Base-by-base conservation (phyloP, 2,888 invertebrate species). In the Leptura quadrifasciata region DNA sequence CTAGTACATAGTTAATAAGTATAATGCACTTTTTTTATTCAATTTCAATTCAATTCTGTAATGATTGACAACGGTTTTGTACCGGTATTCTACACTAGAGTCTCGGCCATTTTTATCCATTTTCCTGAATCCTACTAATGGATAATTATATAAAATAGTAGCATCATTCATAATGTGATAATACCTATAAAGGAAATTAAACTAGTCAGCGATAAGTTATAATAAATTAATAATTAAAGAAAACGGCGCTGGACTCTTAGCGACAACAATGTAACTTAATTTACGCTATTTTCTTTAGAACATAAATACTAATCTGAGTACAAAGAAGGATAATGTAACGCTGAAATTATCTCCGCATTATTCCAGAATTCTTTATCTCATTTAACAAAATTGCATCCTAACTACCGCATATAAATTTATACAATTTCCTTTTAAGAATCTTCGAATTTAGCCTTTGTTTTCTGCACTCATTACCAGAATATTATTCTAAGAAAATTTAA, bases 401-500 rank as follows among this genome's bases (percentile, higher is more conserved):
- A 47, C 47, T 15, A 47, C 47, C 47, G n/a, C 12, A n/a, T 47
- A 47, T n/a, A 47, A 47, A 47, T n/a, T 47, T 47, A 47, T 47
- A 47, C 47, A 47, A 47, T 12, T 47, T 47, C n/a, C n/a, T n/a
- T 47, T 15, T n/a, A n/a, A 47, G n/a, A 47, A n/a, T n/a, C 47
- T 47, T n/a, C 47, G n/a, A 47, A n/a, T 47, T 47, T n/a, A 47
- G 15, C 27, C 27, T 60, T 60, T 60, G 60, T 60, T 60, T 24
- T 58, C 20, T 12, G 31, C 27, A 27, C 60, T 60, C 24, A 27
- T 60, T 60, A 60, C 27, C 24, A 57, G 21, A 21, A 21, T 57
- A 21, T 24, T 60, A 24, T 21, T 60, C 27, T 15, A 6, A 60
- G 27, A 27, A 27, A n/a, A 60, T 60, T 27, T 15, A 60, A 60